A percentile compares a stretch with the other conserved stretches of the same genome.
These are phyloP conservation scores for Leptocoma aspasia DNA, from an alignment of 2,113 vertebrate species.

Conservation along the genomic window DNA sequence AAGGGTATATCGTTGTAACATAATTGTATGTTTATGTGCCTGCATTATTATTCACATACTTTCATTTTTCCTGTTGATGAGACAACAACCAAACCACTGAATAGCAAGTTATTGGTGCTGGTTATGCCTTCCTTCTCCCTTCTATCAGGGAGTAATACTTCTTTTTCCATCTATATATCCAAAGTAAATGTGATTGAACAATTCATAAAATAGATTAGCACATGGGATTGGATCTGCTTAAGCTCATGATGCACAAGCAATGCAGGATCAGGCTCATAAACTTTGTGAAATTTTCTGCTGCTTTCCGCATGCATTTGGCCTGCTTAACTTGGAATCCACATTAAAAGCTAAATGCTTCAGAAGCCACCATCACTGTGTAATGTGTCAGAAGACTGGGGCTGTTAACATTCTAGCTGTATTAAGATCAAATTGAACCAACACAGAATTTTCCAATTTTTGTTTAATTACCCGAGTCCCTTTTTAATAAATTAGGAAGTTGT, in stretches of 20 bases:
- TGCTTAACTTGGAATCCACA: not conserved
- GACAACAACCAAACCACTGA: not conserved
- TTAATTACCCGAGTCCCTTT: constrained; percentile 34
- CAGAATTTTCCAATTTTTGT: constrained; percentile 29
- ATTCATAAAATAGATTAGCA: not conserved
- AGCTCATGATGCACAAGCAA: not conserved
- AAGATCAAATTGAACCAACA: not conserved
- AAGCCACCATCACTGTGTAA: not conserved
- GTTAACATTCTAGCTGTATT: not conserved
- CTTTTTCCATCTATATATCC: not conserved
- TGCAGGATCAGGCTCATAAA: not conserved
- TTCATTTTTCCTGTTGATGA: not conserved
- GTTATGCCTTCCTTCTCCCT: not conserved
- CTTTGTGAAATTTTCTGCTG: not conserved
- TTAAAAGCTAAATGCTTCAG: not conserved
- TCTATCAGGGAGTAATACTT: not conserved
- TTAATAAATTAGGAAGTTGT: constrained; percentile 13
- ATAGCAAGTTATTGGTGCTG: not conserved
- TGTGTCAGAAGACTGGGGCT: not conserved
- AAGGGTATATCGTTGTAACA: not conserved
- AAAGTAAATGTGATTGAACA: not conserved
- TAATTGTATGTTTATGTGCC: not conserved
- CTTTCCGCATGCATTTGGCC: not conserved
- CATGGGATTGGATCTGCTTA: not conserved
- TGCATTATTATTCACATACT: not conserved